Evolutionary conservation across 1,140 invertebrate species (phyloP), one percentile per base, ranked within the genome.

Genomic region (Hetaerina americana): DNA sequence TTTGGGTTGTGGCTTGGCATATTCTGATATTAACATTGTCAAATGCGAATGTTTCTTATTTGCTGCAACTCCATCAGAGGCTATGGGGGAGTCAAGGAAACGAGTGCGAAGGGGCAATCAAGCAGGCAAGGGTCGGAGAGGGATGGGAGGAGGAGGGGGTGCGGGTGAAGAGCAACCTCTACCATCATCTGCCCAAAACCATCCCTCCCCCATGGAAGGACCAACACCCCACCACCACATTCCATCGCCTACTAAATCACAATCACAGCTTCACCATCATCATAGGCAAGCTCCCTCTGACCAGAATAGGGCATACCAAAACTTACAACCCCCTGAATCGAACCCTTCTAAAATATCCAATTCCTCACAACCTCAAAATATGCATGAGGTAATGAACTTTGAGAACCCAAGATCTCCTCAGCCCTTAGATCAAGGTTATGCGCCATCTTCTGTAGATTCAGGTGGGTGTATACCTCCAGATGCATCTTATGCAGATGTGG

Each of bases 41-140:
- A 18, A 25, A 70, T 6, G 15, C 26, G 5, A 66, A 31, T 72
- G 28, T 73, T 49, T 73, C 66, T 71, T 69, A 66, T 73, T 71
- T 69, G 57, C 29, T 26, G 28, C n/a, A n/a, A n/a, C 66, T 40
- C 49, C 69, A 77, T 77, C 79, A 81, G 80, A 82, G 77, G 79
- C 83, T 75, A 76, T 83, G 78, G 78, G 82, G 71, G 69, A 75
- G 72, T 70, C 26, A 78, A 81, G 78, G 77, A 82, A 81, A 74
- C 80, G 81, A 27, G 78, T 80, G 71, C 80, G 80, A 75, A 81
- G 80, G 76, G 77, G 80, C 75, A 75, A 80, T 73, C 80, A 81
- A 77, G 77, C 80, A 76, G 78, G 78, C 74, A 81, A 80, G 77
- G 80, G 80, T 74, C 77, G 79, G 69, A 57, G 76, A 78, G 67